Base-by-base conservation (phyloP, 2,797 vertebrate genomes). In the Petrocephalus sullivani region DNA sequence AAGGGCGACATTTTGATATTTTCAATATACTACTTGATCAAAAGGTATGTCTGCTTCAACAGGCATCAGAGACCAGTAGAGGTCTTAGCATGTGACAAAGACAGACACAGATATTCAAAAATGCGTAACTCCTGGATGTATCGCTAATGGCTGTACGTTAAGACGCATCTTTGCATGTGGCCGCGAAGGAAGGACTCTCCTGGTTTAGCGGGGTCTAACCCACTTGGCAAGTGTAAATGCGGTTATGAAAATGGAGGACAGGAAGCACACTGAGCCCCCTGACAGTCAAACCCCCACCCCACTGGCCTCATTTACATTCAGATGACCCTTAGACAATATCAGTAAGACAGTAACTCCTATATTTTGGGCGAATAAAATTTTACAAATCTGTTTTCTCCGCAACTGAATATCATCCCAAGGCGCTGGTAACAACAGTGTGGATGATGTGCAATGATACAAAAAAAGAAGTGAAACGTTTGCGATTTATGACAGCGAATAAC, bases 171-270 rank as follows among this genome's bases (percentile, higher is more conserved):
- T n/a, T 53, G 87, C 14, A 19, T 61, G 75, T 61, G 33, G 21
- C 9, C 0, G 78, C 21, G 10, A n/a, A 51, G 28, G 86, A 85
- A 78, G 88, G 61, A 88, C 87, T 87, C 57, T 92, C 89, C 89
- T 92, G 12, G 90, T 90, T 91, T 93, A 92, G 93, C 91, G 90
- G 90, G 92, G 91, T 93, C 93, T 92, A 89, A 92, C 46, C 91
- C 12, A 89, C 28, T 89, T 16, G 64, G 49, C 6, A 19, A 78
- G 53, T 78, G 21, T 88, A 94, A 94, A 94, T 93, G 92, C 91
- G 91, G 94, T 95, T 95, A 93, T 87, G 90, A 89, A 89, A 87
- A 90, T 92, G 23, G 89, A 93, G 81, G 91, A 89, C 92, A 94
- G 94, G 93, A 94, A 94, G 93, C 91, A 95, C 93, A 93, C 93